Evolutionary conservation across 2,113 vertebrate species (phyloP).

Genomic region (Corythaixoides concolor): DNA sequence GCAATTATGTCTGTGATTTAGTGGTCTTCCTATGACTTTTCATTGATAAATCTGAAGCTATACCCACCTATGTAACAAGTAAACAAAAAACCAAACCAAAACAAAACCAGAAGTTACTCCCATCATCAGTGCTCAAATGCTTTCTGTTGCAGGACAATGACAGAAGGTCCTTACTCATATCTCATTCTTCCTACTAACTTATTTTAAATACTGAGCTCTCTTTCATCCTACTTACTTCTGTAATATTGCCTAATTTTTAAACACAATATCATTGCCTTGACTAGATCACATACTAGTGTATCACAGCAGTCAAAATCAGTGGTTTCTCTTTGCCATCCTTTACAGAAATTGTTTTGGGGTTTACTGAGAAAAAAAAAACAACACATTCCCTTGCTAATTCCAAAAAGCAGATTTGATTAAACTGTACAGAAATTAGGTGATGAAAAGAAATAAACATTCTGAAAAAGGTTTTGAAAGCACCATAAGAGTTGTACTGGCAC

Average conservation of each 20-base stretch:
- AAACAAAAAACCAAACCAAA: no score
- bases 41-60: not conserved
- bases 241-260: not conserved
- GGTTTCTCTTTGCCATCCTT: not conserved
- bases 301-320: not conserved
- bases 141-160: not conserved
- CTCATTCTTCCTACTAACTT: not conserved
- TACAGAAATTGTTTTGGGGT: not conserved
- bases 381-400: not conserved
- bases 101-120: no score
- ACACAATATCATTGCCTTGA: not conserved
- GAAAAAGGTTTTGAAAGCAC: not conserved
- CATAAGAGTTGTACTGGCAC: not conserved
- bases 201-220: not conserved
- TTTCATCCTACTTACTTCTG: not conserved
- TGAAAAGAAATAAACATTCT: not conserved
- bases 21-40: not conserved
- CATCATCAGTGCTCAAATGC: not conserved
- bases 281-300: not conserved
- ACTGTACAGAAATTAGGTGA: not conserved
- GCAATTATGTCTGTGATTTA: slow-evolving; percentile 1
- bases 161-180: not conserved
- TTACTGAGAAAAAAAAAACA: not conserved
- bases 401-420: not conserved
- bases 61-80: not conserved